Percentiles rank a stretch among this genome's conserved stretches.
These are phyloP conservation scores for Spea hammondii DNA, from an alignment of 2,797 vertebrate species.

Conservation along the genomic window DNA sequence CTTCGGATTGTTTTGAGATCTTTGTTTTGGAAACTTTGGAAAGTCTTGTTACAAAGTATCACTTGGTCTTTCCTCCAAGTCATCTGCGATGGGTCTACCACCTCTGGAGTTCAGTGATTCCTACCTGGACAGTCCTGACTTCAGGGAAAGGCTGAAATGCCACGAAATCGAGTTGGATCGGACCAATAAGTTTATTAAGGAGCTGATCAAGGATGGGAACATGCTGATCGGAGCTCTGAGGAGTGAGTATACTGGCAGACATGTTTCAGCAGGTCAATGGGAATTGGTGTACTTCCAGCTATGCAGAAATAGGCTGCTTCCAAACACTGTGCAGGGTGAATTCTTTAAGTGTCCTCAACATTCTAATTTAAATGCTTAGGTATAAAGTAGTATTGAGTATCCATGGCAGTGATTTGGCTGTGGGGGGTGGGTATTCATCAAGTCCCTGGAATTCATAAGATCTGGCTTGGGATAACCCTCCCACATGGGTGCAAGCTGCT, in stretches of 20 bases:
- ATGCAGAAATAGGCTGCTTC: background rate
- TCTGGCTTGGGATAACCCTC: no score
- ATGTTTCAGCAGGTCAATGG: slow-evolving; percentile 8
- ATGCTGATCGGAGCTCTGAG: slow-evolving; percentile 86
- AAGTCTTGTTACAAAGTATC: slow-evolving; percentile 1
- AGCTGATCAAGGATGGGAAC: slow-evolving; percentile 93
- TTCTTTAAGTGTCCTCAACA: background rate
- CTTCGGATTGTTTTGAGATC: background rate
- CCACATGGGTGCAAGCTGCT: background rate
- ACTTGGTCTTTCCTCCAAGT: background rate
- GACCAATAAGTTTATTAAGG: slow-evolving; percentile 96
- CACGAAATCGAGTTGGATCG: slow-evolving; percentile 93
- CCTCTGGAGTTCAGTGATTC: slow-evolving; percentile 96
- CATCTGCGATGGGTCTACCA: slow-evolving; percentile 83
- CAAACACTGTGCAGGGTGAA: background rate
- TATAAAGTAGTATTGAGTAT: background rate
- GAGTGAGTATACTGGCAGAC: slow-evolving; percentile 73
- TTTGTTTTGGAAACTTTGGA: background rate
- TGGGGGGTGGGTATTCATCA: background rate
- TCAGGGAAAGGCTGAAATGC: slow-evolving; percentile 90
- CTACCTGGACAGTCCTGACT: slow-evolving; percentile 91
- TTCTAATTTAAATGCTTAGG: background rate
- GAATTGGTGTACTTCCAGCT: background rate
- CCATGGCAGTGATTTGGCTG: background rate
- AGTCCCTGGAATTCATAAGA: background rate